Percentiles rank a stretch among this genome's conserved stretches.
phyloP scores from a whole-genome alignment of 2,113 vertebrate genomes.

The Tachysurus vachellii region DNA sequence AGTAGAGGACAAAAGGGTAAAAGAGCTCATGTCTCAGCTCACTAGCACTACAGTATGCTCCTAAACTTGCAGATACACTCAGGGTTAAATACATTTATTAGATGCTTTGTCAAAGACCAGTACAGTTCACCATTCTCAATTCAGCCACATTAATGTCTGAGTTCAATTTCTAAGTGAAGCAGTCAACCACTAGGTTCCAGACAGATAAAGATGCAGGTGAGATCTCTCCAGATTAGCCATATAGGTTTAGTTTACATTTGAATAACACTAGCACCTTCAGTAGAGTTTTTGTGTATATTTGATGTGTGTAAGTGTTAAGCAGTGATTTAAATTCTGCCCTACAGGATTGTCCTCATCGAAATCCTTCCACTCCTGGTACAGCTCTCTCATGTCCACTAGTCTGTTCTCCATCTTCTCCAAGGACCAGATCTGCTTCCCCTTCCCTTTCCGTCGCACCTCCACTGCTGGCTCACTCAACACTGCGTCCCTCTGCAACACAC shows the following conservation, averaged over 20 bases:
- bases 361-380: constrained; percentile 96
- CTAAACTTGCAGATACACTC: background rate
- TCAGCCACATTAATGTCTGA: background rate
- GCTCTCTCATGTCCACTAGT: constrained; percentile 92
- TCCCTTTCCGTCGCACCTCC: constrained; percentile 88
- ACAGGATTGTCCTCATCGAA: constrained; percentile 87
- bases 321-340: constrained; percentile 50
- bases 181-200: background rate
- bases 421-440: constrained; percentile 95
- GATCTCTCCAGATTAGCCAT: background rate
- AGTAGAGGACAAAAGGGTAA: background rate
- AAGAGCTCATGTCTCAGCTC: background rate
- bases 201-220: background rate
- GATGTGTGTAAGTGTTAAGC: background rate
- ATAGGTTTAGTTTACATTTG: background rate
- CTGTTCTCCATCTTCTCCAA: constrained; percentile 96
- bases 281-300: background rate
- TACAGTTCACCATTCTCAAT: background rate
- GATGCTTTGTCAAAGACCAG: background rate
- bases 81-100: background rate
- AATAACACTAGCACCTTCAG: background rate
- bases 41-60: background rate
- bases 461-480: constrained; percentile 92
- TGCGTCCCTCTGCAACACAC: constrained; percentile 76
- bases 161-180: background rate